phyloP scores from a whole-genome alignment of 2,888 invertebrate genomes.

The Pyralis farinalis region DNA sequence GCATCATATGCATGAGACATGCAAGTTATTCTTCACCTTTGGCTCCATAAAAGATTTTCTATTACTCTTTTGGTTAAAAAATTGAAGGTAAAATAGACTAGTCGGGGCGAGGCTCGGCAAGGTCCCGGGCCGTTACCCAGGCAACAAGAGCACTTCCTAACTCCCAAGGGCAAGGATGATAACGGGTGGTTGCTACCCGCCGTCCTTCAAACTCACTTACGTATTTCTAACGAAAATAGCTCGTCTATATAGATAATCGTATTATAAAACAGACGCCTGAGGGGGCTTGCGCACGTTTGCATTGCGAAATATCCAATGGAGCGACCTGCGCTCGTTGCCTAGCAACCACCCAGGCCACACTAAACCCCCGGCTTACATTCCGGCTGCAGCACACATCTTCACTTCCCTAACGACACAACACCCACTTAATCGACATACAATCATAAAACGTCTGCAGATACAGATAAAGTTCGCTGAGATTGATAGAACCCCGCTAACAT shows the following conservation, averaged over 20 bases:
- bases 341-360: conserved; percentile 28
- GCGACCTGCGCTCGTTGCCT: conserved; percentile 21
- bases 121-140: conserved; percentile 2
- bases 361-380: conserved; percentile 14
- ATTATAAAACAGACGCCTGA: neutral
- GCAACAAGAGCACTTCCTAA: neutral
- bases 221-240: neutral
- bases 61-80: no score
- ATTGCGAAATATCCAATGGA: conserved; percentile 1
- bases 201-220: neutral
- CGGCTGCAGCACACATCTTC: conserved; percentile 16
- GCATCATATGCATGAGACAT: no score
- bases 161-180: neutral
- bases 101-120: neutral
- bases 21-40: no score
- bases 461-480: neutral
- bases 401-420: conserved; percentile 6
- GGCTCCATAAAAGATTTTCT: no score
- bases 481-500: neutral
- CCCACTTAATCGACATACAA: conserved; percentile 3
- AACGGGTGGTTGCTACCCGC: neutral
- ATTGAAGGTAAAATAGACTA: no score
- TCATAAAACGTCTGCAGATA: conserved; percentile 4
- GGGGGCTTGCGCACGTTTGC: conserved; percentile 1
- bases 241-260: neutral